Base-by-base conservation (phyloP, 2,113 vertebrate genomes). In the western clawed frog (Xenopus tropicalis) region DNA sequence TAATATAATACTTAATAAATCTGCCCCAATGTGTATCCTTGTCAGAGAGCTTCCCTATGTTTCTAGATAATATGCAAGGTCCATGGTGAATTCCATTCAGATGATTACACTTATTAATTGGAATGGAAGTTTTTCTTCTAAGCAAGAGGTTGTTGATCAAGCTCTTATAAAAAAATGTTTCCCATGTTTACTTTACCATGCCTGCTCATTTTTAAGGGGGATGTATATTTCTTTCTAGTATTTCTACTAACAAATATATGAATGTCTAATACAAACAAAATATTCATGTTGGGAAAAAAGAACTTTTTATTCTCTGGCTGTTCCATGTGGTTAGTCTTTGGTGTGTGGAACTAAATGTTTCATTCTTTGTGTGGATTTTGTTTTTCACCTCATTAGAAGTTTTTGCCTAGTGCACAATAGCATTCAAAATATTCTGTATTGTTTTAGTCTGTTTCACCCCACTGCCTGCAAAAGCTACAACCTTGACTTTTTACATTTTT, bases 361-460 rank as follows among this genome's bases (percentile, higher is more conserved):
- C 48, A 69, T 76, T 63, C 66, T 76, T 69, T 69, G 66, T 76
- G 66, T n/a, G 48, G 58, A 54, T 76, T 69, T 69, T 69, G 29
- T 57, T 62, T 76, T 76, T 76, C 44, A 63, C 59, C 73, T 76
- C 73, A 76, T 76, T 76, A 69, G 73, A 59, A 76, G 73, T 76
- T 76, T 61, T 76, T 69, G 73, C 73, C 73, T 59, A 76, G 73
- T 66, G 69, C 56, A 66, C 73, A 66, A 76, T 69, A 76, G 62
- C 73, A 69, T 69, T 76, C 62, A 66, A 76, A 63, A 63, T 54
- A 76, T 69, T 76, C 66, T 56, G 46, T 69, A 66, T 69, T 76
- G 73, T 76, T 76, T 76, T 76, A 76, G 66, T 76, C 51, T 61
- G 73, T 69, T 76, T 76, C 73, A 76, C 73, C 66, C 73, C 73